These are phyloP conservation scores for Bufo gargarizans DNA, from an alignment of 2,113 vertebrate genomes.

Conservation along the genomic window DNA sequence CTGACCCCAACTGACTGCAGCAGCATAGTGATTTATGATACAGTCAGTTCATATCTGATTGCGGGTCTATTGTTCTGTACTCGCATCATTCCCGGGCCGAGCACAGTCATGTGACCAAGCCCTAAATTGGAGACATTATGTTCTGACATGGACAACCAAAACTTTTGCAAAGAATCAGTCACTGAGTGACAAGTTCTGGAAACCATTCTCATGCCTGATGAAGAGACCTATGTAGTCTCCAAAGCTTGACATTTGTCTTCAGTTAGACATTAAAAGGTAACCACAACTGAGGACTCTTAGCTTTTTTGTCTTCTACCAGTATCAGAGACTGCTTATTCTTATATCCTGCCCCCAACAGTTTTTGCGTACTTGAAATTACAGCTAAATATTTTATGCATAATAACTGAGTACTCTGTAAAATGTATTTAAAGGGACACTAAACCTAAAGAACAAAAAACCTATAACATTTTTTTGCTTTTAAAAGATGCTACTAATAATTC, in stretches of 20 bases:
- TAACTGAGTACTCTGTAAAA: background rate
- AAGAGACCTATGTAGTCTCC: too few species aligned
- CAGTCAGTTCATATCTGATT: too few species aligned
- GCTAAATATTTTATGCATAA: background rate
- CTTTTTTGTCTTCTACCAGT: too few species aligned
- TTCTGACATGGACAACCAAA: background rate
- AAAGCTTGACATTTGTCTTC: too few species aligned
- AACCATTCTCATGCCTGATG: background rate
- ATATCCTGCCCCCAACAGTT: background rate
- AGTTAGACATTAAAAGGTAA: too few species aligned
- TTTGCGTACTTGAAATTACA: background rate
- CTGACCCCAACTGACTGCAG: too few species aligned
- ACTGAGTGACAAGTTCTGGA: background rate
- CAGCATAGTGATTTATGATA: too few species aligned
- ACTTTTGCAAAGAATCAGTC: background rate
- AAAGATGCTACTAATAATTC: background rate
- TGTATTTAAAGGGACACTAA: background rate
- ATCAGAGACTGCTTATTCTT: background rate
- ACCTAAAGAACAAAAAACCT: background rate
- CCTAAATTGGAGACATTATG: background rate
- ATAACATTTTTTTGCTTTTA: background rate
- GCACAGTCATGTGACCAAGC: too few species aligned
- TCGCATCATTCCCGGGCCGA: too few species aligned
- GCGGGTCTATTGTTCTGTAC: too few species aligned
- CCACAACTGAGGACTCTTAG: too few species aligned